A percentile compares a stretch with the other conserved stretches of the same genome.
phyloP scores from a whole-genome alignment of 2,888 invertebrate species.

The Chirona hameri region DNA sequence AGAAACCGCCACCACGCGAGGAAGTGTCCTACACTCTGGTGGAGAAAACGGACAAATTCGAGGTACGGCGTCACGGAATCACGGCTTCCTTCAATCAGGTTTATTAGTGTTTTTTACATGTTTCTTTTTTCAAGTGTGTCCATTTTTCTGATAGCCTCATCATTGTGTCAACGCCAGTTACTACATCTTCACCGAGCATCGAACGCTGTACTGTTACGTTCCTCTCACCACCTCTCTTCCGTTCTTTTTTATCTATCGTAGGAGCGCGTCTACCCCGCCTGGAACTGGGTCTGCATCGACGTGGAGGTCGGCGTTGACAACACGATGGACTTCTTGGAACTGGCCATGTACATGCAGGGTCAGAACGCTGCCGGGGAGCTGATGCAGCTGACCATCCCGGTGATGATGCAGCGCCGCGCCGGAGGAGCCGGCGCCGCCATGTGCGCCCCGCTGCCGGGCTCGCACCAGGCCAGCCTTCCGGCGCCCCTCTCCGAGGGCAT shows the following conservation, averaged over 20 bases:
- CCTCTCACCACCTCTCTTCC: no score
- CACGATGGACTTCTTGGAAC: not conserved
- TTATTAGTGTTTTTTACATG: no score
- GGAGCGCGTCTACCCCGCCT: constrained; percentile 5
- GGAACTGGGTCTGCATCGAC: constrained; percentile 11
- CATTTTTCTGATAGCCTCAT: no score
- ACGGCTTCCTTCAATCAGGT: no score
- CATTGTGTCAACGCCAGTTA: no score
- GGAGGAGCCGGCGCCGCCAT: not conserved
- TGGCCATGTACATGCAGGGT: constrained; percentile 5
- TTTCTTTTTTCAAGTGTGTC: no score
- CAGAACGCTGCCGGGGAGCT: not conserved
- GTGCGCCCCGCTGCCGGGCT: constrained; percentile 3
- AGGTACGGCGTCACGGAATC: not conserved
- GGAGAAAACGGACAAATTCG: not conserved
- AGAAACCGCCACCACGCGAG: not conserved
- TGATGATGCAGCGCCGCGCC: not conserved
- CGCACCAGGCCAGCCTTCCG: not conserved
- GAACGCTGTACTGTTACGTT: no score
- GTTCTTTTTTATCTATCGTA: not conserved
- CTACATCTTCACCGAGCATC: no score
- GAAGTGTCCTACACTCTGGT: not conserved
- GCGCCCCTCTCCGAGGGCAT: not conserved
- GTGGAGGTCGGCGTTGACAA: not conserved
- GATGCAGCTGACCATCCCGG: not conserved